Evolutionary conservation across 2,888 invertebrate species (phyloP), one percentile per base, ranked within the genome.

Genomic region (Onchidella celtica): DNA sequence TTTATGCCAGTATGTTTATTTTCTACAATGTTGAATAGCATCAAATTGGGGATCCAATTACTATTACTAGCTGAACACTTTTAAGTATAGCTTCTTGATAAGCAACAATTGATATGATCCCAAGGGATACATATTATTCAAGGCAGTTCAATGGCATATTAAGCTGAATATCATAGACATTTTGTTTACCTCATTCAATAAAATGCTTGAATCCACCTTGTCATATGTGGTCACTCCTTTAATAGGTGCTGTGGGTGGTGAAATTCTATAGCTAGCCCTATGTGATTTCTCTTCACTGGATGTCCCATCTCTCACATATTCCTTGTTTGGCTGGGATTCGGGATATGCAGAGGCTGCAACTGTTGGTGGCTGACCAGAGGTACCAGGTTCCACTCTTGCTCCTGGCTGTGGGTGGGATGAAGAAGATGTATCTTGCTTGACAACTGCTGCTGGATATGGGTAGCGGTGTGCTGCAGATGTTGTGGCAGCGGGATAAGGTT

Each of bases 101-200:
- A n/a, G n/a, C n/a, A n/a, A n/a, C n/a, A n/a, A n/a, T n/a, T n/a
- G n/a, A n/a, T n/a, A n/a, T n/a, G n/a, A n/a, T n/a, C n/a, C n/a
- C n/a, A n/a, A n/a, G n/a, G n/a, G n/a, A n/a, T n/a, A n/a, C n/a
- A n/a, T n/a, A n/a, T n/a, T n/a, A n/a, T n/a, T n/a, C n/a, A n/a
- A n/a, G n/a, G n/a, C n/a, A n/a, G n/a, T n/a, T n/a, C n/a, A n/a
- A n/a, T n/a, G n/a, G n/a, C n/a, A n/a, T n/a, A n/a, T n/a, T n/a
- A n/a, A n/a, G n/a, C n/a, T n/a, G n/a, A n/a, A n/a, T n/a, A n/a
- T n/a, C n/a, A n/a, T n/a, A n/a, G n/a, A n/a, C n/a, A n/a, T n/a
- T n/a, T n/a, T n/a, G 55, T 6, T 70, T 68, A 81, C 81, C 81
- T 81, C 81, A 81, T 75, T 75, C 38, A 70, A 72, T 61, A 81